Percentiles rank a stretch among this genome's conserved stretches.
phyloP scores from a whole-genome alignment of 1,140 invertebrate species.

The Drosophila ogumai region DNA sequence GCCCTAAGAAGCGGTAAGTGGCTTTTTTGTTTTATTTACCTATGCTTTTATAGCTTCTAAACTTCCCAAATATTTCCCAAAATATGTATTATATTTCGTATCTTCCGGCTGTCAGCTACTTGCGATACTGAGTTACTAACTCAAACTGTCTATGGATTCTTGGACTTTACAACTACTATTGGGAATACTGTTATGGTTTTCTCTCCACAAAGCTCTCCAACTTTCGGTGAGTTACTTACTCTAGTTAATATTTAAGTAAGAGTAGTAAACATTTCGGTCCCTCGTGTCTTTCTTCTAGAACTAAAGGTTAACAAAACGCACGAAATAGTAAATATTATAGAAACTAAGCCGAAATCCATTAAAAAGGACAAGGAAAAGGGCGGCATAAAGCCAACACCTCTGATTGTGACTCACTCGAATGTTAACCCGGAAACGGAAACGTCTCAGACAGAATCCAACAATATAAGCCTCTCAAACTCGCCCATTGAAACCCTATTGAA shows the following conservation, averaged over 20 bases:
- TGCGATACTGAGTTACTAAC: conserved; percentile 62
- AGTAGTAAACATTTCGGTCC: neutral
- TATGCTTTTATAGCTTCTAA: neutral
- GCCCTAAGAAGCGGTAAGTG: conserved; percentile 48
- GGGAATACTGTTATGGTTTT: conserved; percentile 95
- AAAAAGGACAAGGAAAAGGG: conserved; percentile 53
- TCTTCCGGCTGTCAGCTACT: conserved; percentile 29
- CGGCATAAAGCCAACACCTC: conserved; percentile 66
- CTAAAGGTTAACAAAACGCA: conserved; percentile 35
- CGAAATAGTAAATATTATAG: conserved; percentile 62
- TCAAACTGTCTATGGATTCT: conserved; percentile 89
- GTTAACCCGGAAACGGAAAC: conserved; percentile 33
- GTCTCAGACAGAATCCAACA: conserved; percentile 24
- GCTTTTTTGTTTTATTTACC: neutral
- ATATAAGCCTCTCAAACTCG: conserved; percentile 39
- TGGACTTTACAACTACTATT: conserved; percentile 96
- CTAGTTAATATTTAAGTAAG: neutral
- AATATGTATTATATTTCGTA: neutral
- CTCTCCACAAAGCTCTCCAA: conserved; percentile 87
- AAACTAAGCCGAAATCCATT: conserved; percentile 54
- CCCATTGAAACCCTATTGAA: conserved; percentile 63
- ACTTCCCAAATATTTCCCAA: neutral
- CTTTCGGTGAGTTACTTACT: conserved; percentile 57
- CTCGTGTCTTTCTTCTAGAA: conserved; percentile 32
- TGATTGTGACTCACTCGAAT: conserved; percentile 38